Conservation (phyloP, 2,888 invertebrate genomes). For the Heliconius ismenius region DNA sequence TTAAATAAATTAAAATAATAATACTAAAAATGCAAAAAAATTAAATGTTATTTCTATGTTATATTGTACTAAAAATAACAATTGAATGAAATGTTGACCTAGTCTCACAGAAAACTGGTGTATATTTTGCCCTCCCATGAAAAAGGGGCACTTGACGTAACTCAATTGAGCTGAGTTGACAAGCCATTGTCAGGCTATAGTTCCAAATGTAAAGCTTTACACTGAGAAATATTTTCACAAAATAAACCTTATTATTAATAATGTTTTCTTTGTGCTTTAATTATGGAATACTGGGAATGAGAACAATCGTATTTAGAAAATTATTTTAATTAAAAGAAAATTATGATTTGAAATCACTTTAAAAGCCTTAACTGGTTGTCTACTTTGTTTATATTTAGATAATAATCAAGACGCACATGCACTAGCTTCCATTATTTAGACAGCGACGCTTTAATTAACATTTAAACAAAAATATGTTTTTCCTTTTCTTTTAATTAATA, state of each 20-base stretch:
- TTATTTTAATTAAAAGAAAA: too few relatives aligned
- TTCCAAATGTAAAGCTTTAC: not conserved
- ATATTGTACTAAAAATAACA: not conserved
- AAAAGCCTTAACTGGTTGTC: too few relatives aligned
- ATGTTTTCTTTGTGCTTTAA: not conserved
- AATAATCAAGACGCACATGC: too few relatives aligned
- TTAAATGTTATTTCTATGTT: not conserved
- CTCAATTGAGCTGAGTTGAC: constrained; percentile 14
- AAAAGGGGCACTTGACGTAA: constrained; percentile 16
- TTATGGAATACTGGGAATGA: not conserved
- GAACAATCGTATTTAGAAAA: too few relatives aligned
- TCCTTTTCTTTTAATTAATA: too few relatives aligned
- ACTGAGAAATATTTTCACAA: not conserved
- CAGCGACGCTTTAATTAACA: too few relatives aligned
- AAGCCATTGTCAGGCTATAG: constrained; percentile 9
- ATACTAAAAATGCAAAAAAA: too few relatives aligned
- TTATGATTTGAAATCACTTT: too few relatives aligned
- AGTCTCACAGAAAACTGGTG: not conserved
- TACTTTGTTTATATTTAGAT: too few relatives aligned
- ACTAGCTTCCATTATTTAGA: too few relatives aligned
- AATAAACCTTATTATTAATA: not conserved
- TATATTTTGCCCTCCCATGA: constrained; percentile 13
- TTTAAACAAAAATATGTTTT: too few relatives aligned
- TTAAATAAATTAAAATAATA: too few relatives aligned
- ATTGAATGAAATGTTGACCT: not conserved